Evolutionary conservation across 1,140 invertebrate genomes (phyloP).

Genomic region (Macrostomum lignano): DNA sequence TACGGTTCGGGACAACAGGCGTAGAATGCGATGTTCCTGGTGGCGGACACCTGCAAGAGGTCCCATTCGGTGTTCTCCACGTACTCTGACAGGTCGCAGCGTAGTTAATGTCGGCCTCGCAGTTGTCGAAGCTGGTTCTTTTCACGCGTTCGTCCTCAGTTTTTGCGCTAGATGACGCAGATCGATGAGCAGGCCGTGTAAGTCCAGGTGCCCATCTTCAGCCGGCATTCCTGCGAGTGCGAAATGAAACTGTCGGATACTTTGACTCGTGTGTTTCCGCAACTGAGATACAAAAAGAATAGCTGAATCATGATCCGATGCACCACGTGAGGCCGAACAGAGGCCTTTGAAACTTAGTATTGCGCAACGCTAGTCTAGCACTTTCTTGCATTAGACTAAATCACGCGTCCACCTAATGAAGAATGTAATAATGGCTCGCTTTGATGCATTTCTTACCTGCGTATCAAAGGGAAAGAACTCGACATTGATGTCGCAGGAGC

Average conservation of each 20-base stretch:
- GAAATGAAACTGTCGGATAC: too few relatives aligned
- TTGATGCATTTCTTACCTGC: too few relatives aligned
- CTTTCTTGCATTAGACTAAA: too few relatives aligned
- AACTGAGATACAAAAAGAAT: too few relatives aligned
- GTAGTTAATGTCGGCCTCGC: neutral
- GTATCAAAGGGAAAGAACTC: conserved; percentile 38
- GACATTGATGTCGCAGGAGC: conserved; percentile 37
- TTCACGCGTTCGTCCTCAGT: neutral
- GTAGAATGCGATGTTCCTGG: conserved; percentile 16
- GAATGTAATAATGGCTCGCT: too few relatives aligned
- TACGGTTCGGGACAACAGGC: conserved; percentile 19
- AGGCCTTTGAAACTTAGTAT: too few relatives aligned
- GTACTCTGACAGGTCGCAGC: neutral
- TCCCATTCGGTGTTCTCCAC: conserved; percentile 4
- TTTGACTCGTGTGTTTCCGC: too few relatives aligned
- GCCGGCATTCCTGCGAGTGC: too few relatives aligned
- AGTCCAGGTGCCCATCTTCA: conserved; percentile 34
- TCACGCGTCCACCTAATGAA: too few relatives aligned
- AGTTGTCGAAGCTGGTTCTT: neutral
- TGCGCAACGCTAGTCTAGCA: too few relatives aligned
- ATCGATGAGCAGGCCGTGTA: conserved; percentile 16
- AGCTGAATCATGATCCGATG: too few relatives aligned
- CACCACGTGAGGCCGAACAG: too few relatives aligned
- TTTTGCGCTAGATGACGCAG: conserved; percentile 1
- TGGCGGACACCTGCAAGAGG: neutral